Evolutionary conservation across 2,113 vertebrate species (phyloP), one percentile per base, ranked within the genome.

Genomic region (Pluvianellus socialis): DNA sequence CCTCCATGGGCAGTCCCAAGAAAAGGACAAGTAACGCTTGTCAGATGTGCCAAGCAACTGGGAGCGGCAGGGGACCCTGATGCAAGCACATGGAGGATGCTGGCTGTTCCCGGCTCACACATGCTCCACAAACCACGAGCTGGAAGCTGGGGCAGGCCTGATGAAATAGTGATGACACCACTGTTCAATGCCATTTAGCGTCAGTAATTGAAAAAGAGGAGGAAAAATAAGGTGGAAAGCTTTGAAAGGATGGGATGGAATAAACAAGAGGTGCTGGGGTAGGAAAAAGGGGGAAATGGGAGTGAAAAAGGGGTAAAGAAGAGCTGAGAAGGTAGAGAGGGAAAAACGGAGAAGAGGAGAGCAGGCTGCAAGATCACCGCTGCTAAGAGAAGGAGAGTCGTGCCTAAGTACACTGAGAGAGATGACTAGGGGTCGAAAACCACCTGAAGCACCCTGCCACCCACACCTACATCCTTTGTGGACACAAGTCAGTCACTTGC

Each of bases 151-250:
- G 63, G n/a, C 82, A 89, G 49, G 47, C 68, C 86, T 89, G 81
- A 95, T 87, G 92, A 92, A 89, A 94, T 42, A n/a, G 91, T 20
- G 92, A 89, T 89, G 97, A 95, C 73, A 89, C 52, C 3, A 16
- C 85, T 59, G 19, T 32, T 94, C 93, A 70, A 6, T 90, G 73
- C 71, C 44, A 2, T 30, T 82, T 45, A 77, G 35, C 74, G 68
- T 38, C 14, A 12, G 27, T 88, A 70, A 80, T 56, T 70, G 21
- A 49, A 93, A 92, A 81, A 62, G 56, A 80, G 33, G 44, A 95
- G 35, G 42, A 77, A 79, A 94, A 87, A 65, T 28, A 94, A 88
- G 32, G 58, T 49, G 71, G 55, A 45, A 73, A 86, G 66, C 22
- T 74, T 27, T 17, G 72, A 50, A 76, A 90, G 59, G 55, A 84